phyloP scores from a whole-genome alignment of 2,888 invertebrate species.

The Tinea trinotella region DNA sequence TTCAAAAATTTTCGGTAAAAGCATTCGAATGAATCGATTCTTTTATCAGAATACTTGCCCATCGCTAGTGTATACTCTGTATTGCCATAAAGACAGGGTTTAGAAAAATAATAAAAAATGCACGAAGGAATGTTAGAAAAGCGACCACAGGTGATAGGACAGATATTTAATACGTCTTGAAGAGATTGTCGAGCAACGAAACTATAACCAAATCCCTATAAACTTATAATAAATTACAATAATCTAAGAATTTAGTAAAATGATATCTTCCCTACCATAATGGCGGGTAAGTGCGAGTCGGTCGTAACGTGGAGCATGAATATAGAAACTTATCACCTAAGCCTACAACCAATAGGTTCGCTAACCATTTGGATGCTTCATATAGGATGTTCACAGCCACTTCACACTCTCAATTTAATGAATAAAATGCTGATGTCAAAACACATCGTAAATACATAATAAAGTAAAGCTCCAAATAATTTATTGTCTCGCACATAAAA shows the following conservation, averaged over 20 bases:
- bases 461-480: slow-evolving; percentile 42
- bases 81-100: slow-evolving; percentile 1
- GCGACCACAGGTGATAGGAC: slow-evolving; percentile 56
- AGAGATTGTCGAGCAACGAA: slow-evolving; percentile 42
- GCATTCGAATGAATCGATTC: no score
- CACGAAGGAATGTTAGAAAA: slow-evolving; percentile 55
- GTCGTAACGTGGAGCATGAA: slow-evolving; percentile 19
- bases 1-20: no score
- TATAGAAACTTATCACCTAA: slow-evolving; percentile 7
- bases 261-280: neutral
- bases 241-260: slow-evolving; percentile 57
- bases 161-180: slow-evolving; percentile 40
- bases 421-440: slow-evolving; percentile 6
- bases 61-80: no score
- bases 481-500: slow-evolving; percentile 70
- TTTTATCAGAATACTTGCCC: no score
- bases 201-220: slow-evolving; percentile 52
- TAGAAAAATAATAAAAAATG: slow-evolving; percentile 34
- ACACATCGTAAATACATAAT: slow-evolving; percentile 23
- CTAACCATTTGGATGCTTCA: slow-evolving; percentile 2
- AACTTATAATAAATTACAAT: slow-evolving; percentile 64
- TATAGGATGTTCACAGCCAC: slow-evolving; percentile 60
- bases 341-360: neutral
- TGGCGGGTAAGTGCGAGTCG: slow-evolving; percentile 41
- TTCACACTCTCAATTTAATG: slow-evolving; percentile 31